Percentiles rank a stretch among this genome's conserved stretches.
Conservation (phyloP, 2,113 vertebrate genomes). For the Pseudorhombus dupliciocellatus region DNA sequence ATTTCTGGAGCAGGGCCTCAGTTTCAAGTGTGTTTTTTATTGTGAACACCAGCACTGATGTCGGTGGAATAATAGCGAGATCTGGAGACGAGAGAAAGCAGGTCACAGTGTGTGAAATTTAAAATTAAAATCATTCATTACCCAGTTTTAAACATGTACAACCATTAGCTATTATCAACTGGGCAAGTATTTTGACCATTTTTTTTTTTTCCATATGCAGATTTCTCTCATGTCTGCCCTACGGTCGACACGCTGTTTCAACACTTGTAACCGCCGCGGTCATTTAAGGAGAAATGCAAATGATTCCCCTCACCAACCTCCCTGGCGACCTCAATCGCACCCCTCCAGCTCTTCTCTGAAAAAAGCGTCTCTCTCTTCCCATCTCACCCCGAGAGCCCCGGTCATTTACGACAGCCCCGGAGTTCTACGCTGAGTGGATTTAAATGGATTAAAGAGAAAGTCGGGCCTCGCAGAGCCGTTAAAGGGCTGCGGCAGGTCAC, state of each 20-base stretch:
- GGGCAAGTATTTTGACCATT: background rate
- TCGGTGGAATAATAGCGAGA: no score
- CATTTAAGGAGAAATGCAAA: slow-evolving; percentile 45
- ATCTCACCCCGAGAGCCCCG: slow-evolving; percentile 4
- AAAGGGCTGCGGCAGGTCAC: slow-evolving; percentile 55
- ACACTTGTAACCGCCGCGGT: slow-evolving; percentile 1
- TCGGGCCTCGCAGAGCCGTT: slow-evolving; percentile 51
- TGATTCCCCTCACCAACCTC: background rate
- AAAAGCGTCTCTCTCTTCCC: slow-evolving; percentile 18
- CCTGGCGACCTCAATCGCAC: slow-evolving; percentile 29
- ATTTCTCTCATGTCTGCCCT: background rate
- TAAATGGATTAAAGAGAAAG: slow-evolving; percentile 59
- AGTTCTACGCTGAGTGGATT: slow-evolving; percentile 57
- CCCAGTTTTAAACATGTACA: no score
- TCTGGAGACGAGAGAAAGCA: no score
- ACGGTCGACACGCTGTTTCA: background rate
- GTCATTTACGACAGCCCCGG: slow-evolving; percentile 13
- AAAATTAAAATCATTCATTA: no score
- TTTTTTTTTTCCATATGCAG: background rate
- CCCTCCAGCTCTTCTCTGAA: slow-evolving; percentile 10
- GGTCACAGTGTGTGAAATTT: background rate
- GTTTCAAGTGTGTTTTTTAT: background rate
- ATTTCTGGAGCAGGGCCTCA: background rate
- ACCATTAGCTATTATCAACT: no score
- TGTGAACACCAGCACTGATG: background rate